Percentiles rank a stretch among this genome's conserved stretches.
Conservation (phyloP, 2,797 vertebrate species). For the Amniataba percoides region DNA sequence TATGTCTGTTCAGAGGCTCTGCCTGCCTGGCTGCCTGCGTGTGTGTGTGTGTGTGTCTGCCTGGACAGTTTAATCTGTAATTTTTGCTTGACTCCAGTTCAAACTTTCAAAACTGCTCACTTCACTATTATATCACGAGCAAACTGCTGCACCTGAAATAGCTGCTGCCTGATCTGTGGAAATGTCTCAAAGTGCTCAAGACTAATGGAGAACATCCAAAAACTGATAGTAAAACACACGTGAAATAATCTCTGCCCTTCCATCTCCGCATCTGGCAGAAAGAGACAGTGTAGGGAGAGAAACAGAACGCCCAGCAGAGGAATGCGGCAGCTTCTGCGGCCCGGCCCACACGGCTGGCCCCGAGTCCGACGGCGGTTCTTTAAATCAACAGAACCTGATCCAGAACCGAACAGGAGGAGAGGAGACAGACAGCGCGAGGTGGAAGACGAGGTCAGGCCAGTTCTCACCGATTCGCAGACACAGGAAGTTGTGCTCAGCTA, state of each 20-base stretch:
- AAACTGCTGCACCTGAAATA: not conserved
- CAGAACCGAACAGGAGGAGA: conserved; percentile 67
- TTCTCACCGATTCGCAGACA: conserved; percentile 60
- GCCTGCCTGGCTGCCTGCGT: too few species aligned
- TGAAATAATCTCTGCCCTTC: conserved; percentile 47
- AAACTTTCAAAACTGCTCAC: not conserved
- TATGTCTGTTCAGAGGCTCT: conserved; percentile 39
- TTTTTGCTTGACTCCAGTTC: conserved; percentile 1
- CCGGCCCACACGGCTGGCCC: conserved; percentile 71
- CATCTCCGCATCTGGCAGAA: conserved; percentile 51
- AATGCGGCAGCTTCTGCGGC: conserved; percentile 78
- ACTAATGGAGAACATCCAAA: too few species aligned
- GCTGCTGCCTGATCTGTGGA: not conserved
- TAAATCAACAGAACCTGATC: conserved; percentile 79
- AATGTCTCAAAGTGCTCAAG: not conserved
- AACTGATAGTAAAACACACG: conserved; percentile 23
- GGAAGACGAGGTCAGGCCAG: conserved; percentile 61
- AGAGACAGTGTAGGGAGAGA: conserved; percentile 56
- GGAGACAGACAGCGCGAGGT: conserved; percentile 62
- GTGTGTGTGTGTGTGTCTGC: conserved; percentile 22
- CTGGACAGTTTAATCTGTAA: conserved; percentile 1
- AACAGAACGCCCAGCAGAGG: conserved; percentile 76
- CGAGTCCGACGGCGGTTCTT: conserved; percentile 64
- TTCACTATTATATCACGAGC: not conserved
- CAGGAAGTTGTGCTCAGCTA: conserved; percentile 58